These are phyloP conservation scores for Brachionus asplanchnoidis DNA, from an alignment of 1,140 invertebrate genomes.

Conservation along the genomic window DNA sequence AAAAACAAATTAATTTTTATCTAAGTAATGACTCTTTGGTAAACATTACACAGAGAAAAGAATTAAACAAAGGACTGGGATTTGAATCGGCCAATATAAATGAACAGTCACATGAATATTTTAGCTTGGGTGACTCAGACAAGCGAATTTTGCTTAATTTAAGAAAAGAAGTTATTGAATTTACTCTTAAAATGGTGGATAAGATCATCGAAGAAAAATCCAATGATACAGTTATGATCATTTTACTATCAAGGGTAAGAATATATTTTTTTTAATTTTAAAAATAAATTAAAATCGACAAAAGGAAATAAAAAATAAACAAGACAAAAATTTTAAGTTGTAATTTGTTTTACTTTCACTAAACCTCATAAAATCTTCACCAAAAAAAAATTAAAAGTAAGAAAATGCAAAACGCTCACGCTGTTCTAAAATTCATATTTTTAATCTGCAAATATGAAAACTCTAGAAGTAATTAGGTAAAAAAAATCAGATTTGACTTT, in stretches of 20 bases:
- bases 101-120: not conserved
- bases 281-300: too few species aligned
- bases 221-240: constrained; percentile 18
- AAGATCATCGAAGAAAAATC: not conserved
- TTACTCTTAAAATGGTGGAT: not conserved
- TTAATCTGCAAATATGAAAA: too few species aligned
- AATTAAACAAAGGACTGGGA: constrained; percentile 20
- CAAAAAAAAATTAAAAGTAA: too few species aligned
- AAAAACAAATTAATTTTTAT: not conserved
- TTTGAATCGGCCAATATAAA: constrained; percentile 12
- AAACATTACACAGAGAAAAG: not conserved
- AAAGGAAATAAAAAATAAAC: too few species aligned
- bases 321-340: too few species aligned
- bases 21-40: constrained; percentile 14
- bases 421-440: too few species aligned
- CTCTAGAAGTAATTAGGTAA: too few species aligned
- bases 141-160: not conserved
- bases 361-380: too few species aligned
- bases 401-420: too few species aligned
- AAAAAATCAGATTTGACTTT: too few species aligned
- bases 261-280: too few species aligned
- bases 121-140: not conserved
- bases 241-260: constrained; percentile 32
- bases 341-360: too few species aligned
- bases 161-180: not conserved